Conservation (phyloP, 1,140 invertebrate species). For the Leucophenga varia region DNA sequence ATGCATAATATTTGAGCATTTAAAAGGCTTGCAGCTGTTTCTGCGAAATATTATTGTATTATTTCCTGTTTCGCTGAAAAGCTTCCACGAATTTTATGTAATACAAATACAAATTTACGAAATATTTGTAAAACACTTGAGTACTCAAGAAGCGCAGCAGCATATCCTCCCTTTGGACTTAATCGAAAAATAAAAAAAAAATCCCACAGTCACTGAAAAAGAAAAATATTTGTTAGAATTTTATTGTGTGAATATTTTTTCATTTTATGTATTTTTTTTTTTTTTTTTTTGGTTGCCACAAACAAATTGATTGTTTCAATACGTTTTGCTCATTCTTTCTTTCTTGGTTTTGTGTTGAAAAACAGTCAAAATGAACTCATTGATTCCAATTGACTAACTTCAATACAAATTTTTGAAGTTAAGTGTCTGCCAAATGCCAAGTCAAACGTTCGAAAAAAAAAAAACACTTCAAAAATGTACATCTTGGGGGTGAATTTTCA, state of each 20-base stretch:
- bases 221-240: too few species aligned
- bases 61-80: conserved; percentile 53
- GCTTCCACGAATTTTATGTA: conserved; percentile 17
- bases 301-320: conserved; percentile 47
- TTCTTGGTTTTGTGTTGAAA: conserved; percentile 35
- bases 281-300: conserved; percentile 21
- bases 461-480: too few species aligned
- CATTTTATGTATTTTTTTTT: too few species aligned
- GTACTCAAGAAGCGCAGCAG: conserved; percentile 51
- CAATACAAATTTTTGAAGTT: conserved; percentile 51
- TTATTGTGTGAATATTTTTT: too few species aligned
- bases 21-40: too few species aligned
- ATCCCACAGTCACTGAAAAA: too few species aligned
- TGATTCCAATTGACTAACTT: conserved; percentile 56
- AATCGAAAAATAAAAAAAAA: too few species aligned
- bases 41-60: conserved; percentile 28
- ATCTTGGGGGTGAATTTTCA: conserved; percentile 42
- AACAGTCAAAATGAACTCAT: conserved; percentile 55
- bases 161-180: too few species aligned
- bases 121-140: conserved; percentile 45
- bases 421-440: conserved; percentile 39
- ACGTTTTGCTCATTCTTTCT: conserved; percentile 16
- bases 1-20: too few species aligned
- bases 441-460: conserved; percentile 11
- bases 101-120: neutral